Conservation (phyloP, 1,140 invertebrate genomes). For the Helicoverpa armigera region DNA sequence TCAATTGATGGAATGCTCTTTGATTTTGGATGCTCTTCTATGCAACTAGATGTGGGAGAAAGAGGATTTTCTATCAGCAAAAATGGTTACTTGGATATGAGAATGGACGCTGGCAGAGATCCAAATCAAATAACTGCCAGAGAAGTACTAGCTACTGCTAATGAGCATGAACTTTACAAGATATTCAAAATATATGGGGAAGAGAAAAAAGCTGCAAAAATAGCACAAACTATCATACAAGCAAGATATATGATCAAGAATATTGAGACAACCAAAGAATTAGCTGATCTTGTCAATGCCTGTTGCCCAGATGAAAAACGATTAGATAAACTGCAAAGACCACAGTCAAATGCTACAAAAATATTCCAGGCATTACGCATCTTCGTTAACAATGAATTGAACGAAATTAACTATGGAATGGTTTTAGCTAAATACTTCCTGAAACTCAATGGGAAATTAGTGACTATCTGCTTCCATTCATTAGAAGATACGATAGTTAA, state of each 20-base stretch:
- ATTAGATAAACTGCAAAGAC: slow-evolving; percentile 91
- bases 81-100: slow-evolving; percentile 97
- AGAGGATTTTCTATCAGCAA: slow-evolving; percentile 95
- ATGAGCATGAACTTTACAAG: slow-evolving; percentile 92
- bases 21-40: slow-evolving; percentile 98
- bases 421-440: slow-evolving; percentile 92
- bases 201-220: slow-evolving; percentile 95
- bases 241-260: slow-evolving; percentile 93
- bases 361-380: slow-evolving; percentile 98
- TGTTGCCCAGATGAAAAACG: slow-evolving; percentile 88
- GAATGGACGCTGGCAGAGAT: slow-evolving; percentile 94
- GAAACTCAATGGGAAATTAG: slow-evolving; percentile 91
- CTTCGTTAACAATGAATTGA: slow-evolving; percentile 99
- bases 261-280: slow-evolving; percentile 94
- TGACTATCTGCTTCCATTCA: slow-evolving; percentile 96
- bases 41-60: slow-evolving; percentile 94
- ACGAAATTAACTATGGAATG: slow-evolving; percentile 97
- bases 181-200: slow-evolving; percentile 97
- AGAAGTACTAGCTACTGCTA: slow-evolving; percentile 93
- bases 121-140: slow-evolving; percentile 92
- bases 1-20: slow-evolving; percentile 96
- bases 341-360: slow-evolving; percentile 95
- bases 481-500: slow-evolving; percentile 98
- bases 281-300: slow-evolving; percentile 92
- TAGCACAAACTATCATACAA: slow-evolving; percentile 95